phyloP scores from a whole-genome alignment of 2,113 vertebrate genomes.

The Leptobrachium ailaonicum region DNA sequence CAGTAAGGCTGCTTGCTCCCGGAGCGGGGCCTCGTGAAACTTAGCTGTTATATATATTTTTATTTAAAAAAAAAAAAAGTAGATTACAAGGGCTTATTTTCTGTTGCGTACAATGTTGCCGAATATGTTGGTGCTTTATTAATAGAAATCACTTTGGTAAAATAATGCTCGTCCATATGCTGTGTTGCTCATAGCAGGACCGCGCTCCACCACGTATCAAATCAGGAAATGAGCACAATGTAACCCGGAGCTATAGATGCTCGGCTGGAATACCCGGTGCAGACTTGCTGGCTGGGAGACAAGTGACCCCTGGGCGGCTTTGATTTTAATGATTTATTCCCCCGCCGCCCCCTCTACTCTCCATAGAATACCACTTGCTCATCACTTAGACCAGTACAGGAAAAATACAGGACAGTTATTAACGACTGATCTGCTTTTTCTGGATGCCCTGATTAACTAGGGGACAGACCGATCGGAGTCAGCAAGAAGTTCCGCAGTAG shows the following conservation, averaged over 20 bases:
- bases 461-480: not conserved
- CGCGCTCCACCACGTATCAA: not conserved
- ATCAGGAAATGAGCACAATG: not conserved
- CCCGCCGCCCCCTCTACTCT: not conserved
- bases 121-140: no score
- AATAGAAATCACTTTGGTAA: no score
- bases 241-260: not conserved
- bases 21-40: no score
- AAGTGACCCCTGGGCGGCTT: not conserved
- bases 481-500: conserved; percentile 35
- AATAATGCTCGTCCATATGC: not conserved
- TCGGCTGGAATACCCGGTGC: not conserved
- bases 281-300: not conserved
- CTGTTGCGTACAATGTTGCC: no score
- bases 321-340: not conserved
- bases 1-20: no score
- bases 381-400: not conserved
- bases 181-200: not conserved
- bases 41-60: no score
- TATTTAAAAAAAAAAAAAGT: no score
- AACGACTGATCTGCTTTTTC: not conserved
- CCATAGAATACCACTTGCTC: not conserved
- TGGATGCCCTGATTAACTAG: not conserved
- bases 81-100: no score
- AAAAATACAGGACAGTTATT: not conserved